Evolutionary conservation across 2,888 invertebrate genomes (phyloP).

Genomic region (Geotrupes spiniger): DNA sequence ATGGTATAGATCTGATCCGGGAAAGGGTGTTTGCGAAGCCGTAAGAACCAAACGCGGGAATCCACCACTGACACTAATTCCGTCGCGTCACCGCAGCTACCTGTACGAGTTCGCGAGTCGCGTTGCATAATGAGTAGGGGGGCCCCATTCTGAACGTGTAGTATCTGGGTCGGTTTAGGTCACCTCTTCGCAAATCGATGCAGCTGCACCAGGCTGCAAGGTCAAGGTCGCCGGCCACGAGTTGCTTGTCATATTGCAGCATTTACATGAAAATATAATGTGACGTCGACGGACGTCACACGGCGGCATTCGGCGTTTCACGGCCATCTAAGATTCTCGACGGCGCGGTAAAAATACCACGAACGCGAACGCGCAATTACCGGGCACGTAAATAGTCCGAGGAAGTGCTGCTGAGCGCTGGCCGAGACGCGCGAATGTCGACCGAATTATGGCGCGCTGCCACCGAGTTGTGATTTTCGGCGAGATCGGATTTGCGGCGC

Average conservation of each 20-base stretch:
- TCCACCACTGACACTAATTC: too few species aligned
- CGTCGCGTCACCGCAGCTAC: background rate
- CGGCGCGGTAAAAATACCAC: background rate
- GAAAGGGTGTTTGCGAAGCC: too few species aligned
- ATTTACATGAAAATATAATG: conserved; percentile 23
- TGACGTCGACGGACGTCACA: conserved; percentile 8
- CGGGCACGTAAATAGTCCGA: background rate
- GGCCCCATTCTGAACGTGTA: conserved; percentile 8
- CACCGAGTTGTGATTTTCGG: too few species aligned
- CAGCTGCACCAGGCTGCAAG: conserved; percentile 43
- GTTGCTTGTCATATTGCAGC: conserved; percentile 24
- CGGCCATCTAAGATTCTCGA: too few species aligned
- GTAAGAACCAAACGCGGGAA: too few species aligned
- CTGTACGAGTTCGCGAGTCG: background rate
- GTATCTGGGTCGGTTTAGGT: conserved; percentile 30
- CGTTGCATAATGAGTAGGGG: conserved; percentile 14
- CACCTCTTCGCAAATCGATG: conserved; percentile 45
- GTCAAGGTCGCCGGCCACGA: conserved; percentile 37
- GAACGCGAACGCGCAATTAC: background rate
- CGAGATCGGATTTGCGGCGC: too few species aligned
- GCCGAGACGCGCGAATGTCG: too few species aligned
- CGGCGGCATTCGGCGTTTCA: background rate
- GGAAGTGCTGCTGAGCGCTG: too few species aligned
- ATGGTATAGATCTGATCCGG: too few species aligned
- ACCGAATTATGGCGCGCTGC: too few species aligned